Evolutionary conservation across 1,140 invertebrate species (phyloP), one percentile per base, ranked within the genome.

Genomic region (Tyrophagus putrescentiae): DNA sequence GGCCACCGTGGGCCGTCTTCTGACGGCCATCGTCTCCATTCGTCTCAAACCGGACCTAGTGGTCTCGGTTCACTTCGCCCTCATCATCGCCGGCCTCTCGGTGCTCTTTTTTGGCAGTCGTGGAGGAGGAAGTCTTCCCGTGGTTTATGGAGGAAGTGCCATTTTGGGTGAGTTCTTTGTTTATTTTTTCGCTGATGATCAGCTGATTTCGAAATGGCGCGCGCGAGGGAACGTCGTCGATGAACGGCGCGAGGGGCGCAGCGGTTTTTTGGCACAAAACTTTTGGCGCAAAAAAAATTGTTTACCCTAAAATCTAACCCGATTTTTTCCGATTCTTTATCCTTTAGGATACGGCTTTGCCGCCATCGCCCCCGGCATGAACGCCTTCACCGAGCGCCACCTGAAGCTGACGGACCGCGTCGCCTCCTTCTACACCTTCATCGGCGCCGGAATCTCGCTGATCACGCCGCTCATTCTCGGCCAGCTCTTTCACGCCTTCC

Each of bases 301-400:
- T n/a, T n/a, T n/a, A n/a, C n/a, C n/a, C n/a, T n/a, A n/a, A n/a
- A n/a, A n/a, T n/a, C n/a, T n/a, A n/a, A n/a, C n/a, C n/a, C n/a
- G n/a, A n/a, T n/a, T n/a, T n/a, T n/a, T n/a, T n/a, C n/a, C n/a
- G n/a, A n/a, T n/a, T n/a, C n/a, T n/a, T n/a, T n/a, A n/a, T n/a
- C n/a, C n/a, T n/a, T n/a, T n/a, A n/a, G 52, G 52, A 32, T 54
- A 32, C 52, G 52, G 52, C 6, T 54, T 54, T 21, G 31, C 52
- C 7, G 52, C 52, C 31, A 54, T 54, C 28, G 18, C 36, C 9
- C 52, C 52, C 7, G 52, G 28, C 18, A 54, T 54, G 9, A 32
- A 32, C 25, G 52, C 52, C 28, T 54, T 54, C 52, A 32, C 28
- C 5, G 28, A 31, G 23, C 13, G 28, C 7, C 28, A 54, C 52